phyloP scores from a whole-genome alignment of 2,113 vertebrate genomes.

The Myiopsitta monachus region DNA sequence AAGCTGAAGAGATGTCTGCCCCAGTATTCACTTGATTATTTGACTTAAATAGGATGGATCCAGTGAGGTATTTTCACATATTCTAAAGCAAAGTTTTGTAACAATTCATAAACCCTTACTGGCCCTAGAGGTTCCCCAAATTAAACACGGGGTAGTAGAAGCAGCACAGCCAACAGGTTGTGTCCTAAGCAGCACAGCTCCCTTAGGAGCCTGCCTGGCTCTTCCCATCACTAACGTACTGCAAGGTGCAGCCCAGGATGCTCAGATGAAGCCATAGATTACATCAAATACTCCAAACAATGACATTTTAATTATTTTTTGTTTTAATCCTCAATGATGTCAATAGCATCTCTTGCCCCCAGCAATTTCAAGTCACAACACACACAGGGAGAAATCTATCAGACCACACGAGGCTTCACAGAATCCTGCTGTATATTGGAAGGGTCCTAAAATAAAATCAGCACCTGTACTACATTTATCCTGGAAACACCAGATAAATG shows the following conservation, averaged over 20 bases:
- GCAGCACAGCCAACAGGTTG: background rate
- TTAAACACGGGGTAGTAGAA: background rate
- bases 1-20: background rate
- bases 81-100: background rate
- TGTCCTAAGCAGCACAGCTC: too few species aligned
- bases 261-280: background rate
- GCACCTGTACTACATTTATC: background rate
- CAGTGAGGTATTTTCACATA: background rate
- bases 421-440: background rate
- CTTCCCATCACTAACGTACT: background rate
- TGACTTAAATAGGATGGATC: conserved; percentile 5
- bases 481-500: background rate
- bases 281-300: background rate
- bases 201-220: background rate
- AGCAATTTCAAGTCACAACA: background rate
- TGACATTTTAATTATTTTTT: background rate
- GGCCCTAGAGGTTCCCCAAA: background rate
- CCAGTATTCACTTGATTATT: background rate
- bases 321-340: background rate
- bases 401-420: background rate
- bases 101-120: background rate
- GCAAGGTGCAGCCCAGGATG: background rate
- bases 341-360: background rate
- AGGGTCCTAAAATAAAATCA: background rate
- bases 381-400: background rate